Conservation (phyloP, 30 jellyfish, hydroid and myxozoan species). For the Pseudorhiza aurosa region DNA sequence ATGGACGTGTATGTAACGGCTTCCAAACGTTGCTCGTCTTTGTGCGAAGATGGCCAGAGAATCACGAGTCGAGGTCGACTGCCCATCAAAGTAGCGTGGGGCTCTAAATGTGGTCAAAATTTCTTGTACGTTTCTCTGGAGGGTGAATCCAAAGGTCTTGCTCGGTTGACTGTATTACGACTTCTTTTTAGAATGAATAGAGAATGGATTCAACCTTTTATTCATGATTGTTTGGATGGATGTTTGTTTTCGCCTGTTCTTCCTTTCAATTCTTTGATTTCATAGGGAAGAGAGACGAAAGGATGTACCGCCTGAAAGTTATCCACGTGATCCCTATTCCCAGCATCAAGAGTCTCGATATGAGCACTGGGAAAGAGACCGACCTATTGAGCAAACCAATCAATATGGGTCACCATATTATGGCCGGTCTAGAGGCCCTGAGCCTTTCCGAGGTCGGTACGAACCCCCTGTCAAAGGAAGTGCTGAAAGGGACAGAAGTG, state of each 20-base stretch:
- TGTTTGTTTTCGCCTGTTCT: neutral
- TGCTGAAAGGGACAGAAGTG: conserved; percentile 44
- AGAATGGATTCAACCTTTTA: too few species aligned
- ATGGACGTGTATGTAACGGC: too few species aligned
- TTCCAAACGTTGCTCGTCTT: too few species aligned
- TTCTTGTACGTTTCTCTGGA: too few species aligned
- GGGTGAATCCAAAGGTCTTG: too few species aligned
- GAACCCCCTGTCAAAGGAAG: conserved; percentile 58
- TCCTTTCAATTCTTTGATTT: neutral
- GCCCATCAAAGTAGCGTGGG: too few species aligned
- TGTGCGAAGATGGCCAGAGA: too few species aligned
- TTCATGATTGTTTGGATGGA: neutral
- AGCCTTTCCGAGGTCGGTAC: conserved; percentile 66
- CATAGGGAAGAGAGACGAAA: conserved; percentile 48
- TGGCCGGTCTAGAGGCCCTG: conserved; percentile 80
- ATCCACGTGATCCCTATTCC: conserved; percentile 46
- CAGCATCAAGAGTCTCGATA: conserved; percentile 50
- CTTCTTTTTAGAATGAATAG: too few species aligned
- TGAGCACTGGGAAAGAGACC: conserved; percentile 75
- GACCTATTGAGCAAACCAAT: conserved; percentile 54
- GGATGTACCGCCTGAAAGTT: conserved; percentile 20
- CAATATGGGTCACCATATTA: conserved; percentile 42
- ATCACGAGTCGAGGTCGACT: too few species aligned
- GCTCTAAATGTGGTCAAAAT: too few species aligned
- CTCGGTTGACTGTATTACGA: too few species aligned